Percentiles rank a stretch among this genome's conserved stretches.
Conservation (phyloP, 1,140 invertebrate genomes). For the Battus philenor region DNA sequence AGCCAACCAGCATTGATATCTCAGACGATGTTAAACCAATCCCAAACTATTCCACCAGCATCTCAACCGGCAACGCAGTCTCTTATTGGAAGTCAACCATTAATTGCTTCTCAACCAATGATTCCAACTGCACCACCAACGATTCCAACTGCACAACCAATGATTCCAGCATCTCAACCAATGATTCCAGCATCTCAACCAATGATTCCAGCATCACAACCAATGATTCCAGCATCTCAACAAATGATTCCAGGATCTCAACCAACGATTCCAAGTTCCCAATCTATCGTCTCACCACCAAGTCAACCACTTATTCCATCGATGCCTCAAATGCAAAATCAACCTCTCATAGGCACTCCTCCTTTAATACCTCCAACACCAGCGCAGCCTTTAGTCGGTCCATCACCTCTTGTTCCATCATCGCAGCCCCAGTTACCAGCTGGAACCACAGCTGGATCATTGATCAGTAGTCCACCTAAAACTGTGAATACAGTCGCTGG, state of each 20-base stretch:
- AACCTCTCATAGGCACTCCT: slow-evolving; percentile 33
- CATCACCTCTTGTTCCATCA: slow-evolving; percentile 31
- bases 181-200: slow-evolving; percentile 16
- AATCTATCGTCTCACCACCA: slow-evolving; percentile 16
- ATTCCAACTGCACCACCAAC: slow-evolving; percentile 9
- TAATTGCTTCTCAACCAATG: slow-evolving; percentile 23
- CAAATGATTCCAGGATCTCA: slow-evolving; percentile 8
- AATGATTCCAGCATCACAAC: slow-evolving; percentile 17
- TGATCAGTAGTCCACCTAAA: slow-evolving; percentile 38
- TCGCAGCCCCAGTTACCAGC: slow-evolving; percentile 37
- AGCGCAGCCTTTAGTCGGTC: slow-evolving; percentile 34
- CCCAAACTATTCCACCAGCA: too few relatives aligned
- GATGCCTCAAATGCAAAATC: slow-evolving; percentile 26
- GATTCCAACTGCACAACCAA: slow-evolving; percentile 12
- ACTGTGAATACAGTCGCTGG: slow-evolving; percentile 22
- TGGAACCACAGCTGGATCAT: slow-evolving; percentile 38
- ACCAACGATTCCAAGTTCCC: slow-evolving; percentile 23
- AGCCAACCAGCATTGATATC: slow-evolving; percentile 24
- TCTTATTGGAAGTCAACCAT: slow-evolving; percentile 18
- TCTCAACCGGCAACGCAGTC: slow-evolving; percentile 21
- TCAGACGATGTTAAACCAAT: slow-evolving; percentile 11
- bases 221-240: slow-evolving; percentile 14
- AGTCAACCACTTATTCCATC: slow-evolving; percentile 30
- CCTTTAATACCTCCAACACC: neutral
- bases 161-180: slow-evolving; percentile 14